Evolutionary conservation across 1,140 invertebrate genomes (phyloP).

Genomic region (Lasioglossum baleicum): DNA sequence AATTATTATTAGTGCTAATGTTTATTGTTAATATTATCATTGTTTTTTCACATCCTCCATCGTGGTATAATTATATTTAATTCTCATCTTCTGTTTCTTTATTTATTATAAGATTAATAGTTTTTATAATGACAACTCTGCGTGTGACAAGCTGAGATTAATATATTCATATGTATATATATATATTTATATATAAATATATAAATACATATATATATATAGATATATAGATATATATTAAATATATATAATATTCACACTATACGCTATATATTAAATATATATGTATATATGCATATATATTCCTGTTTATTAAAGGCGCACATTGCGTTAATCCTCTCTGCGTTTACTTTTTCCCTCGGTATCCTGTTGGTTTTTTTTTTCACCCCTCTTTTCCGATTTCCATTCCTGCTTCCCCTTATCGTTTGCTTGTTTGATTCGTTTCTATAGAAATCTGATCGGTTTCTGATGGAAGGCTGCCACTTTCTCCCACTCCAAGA

Average conservation of each 20-base stretch:
- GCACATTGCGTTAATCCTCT: conserved; percentile 49
- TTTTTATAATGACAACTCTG: conserved; percentile 52
- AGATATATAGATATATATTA: conserved; percentile 4
- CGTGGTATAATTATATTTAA: conserved; percentile 16
- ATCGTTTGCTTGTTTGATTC: conserved; percentile 7
- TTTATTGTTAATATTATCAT: conserved; percentile 47
- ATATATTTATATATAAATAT: background rate
- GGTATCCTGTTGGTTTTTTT: background rate
- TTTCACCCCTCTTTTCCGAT: background rate
- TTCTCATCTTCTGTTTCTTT: conserved; percentile 17
- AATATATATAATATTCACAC: background rate
- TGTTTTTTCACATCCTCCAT: background rate
- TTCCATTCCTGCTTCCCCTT: background rate
- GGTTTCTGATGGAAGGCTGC: background rate
- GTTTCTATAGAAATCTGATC: conserved; percentile 32
- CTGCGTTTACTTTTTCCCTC: conserved; percentile 14
- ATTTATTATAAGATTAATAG: conserved; percentile 55
- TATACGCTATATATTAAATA: background rate
- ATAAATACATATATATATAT: conserved; percentile 4
- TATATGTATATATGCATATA: background rate
- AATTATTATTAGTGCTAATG: conserved; percentile 33
- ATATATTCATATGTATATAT: conserved; percentile 5
- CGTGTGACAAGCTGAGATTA: conserved; percentile 55
- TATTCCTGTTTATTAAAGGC: conserved; percentile 52
- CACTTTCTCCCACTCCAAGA: background rate